These are phyloP conservation scores for Mythimna vitellina DNA, from an alignment of 2,888 invertebrate species.

Conservation along the genomic window DNA sequence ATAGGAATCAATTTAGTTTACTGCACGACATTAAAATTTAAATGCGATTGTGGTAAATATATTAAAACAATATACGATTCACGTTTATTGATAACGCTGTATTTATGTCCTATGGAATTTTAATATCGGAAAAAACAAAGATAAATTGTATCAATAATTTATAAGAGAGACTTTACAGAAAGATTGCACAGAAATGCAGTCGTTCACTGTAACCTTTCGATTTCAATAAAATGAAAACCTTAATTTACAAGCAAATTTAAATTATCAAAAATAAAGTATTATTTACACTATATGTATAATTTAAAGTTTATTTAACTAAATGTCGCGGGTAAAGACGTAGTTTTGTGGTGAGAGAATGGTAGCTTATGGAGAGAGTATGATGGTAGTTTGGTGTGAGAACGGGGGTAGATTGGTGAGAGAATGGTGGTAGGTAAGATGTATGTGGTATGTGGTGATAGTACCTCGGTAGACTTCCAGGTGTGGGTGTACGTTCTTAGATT, in stretches of 20 bases:
- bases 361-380: not conserved
- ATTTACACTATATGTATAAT: constrained; percentile 33
- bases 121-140: constrained; percentile 7
- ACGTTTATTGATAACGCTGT: constrained; percentile 33
- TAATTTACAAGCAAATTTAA: not conserved
- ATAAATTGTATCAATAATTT: not conserved
- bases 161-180: not conserved
- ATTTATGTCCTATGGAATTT: not conserved
- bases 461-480: constrained; percentile 46
- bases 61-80: constrained; percentile 10
- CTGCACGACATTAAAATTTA: constrained; percentile 20
- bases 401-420: not conserved
- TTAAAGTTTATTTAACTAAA: constrained; percentile 29
- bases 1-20: constrained; percentile 19
- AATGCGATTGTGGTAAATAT: constrained; percentile 3
- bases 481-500: constrained; percentile 37
- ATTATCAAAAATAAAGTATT: too few relatives aligned
- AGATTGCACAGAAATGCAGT: not conserved
- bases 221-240: too few relatives aligned
- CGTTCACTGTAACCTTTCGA: not conserved
- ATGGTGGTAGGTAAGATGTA: constrained; percentile 19
- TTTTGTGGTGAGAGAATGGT: constrained; percentile 3
- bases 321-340: constrained; percentile 22
- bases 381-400: not conserved
- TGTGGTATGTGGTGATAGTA: constrained; percentile 39